Base-by-base conservation (phyloP, 2,888 invertebrate genomes). In the Pollenia labialis region DNA sequence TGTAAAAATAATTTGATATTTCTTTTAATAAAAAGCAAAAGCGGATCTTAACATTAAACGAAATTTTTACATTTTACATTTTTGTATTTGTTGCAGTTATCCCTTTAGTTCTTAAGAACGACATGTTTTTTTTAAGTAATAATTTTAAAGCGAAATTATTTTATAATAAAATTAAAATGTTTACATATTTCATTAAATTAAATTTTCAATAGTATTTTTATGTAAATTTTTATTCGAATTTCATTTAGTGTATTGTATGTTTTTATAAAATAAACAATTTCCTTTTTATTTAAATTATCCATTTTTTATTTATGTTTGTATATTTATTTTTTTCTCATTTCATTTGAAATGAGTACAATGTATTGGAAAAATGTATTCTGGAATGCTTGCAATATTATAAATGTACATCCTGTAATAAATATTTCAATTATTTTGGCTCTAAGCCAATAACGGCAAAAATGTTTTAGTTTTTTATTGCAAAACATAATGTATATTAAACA, bases 321-420 rank as follows among this genome's bases (percentile, higher is more conserved):
- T 4, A 23, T 11, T 12, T 54, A 52, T 75, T 69, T 62, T 48
- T 60, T 69, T 54, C 11, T 40, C 40, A 23, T 81, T 81, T 62
- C 58, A 71, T 62, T 52, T 23, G 40, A n/a, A 56, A 76, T 32
- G 32, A 32, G 32, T 32, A 40, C 32, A 42, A 12, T 56, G 60
- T 71, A 81, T 85, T 69, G 58, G 11, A 68, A 48, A 74, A 18
- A 56, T 85, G 11, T 18, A 84, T 75, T n/a, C 48, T 60, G 46
- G 54, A 54, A 58, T 83, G 42, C 44, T 50, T 50, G 68, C 56
- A 58, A 60, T 81, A 76, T 64, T 62, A 76, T 81, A 54, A 75
- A 64, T 66, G 69, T 66, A 81, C 68, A 81, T 85, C 85, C 85
- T 77, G 85, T 85, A 81, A 85, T 85, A 81, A 81, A 81, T 85